phyloP scores from a whole-genome alignment of 1,140 invertebrate species.

The Thaumetopoea pityocampa region DNA sequence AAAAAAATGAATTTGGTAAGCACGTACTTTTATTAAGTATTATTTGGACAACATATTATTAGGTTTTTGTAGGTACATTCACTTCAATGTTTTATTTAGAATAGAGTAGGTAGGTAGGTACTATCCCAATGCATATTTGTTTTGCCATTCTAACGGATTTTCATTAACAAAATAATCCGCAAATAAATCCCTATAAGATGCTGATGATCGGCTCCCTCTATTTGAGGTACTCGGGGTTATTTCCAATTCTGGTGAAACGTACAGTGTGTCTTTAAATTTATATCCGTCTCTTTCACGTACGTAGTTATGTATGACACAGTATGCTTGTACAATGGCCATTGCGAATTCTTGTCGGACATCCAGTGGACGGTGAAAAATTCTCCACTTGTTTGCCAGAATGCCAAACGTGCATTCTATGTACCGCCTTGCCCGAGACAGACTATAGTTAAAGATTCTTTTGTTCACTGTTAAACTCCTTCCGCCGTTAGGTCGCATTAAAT shows the following conservation, averaged over 20 bases:
- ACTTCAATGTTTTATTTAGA: no score
- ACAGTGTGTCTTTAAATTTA: constrained; percentile 39
- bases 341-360: constrained; percentile 41
- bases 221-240: constrained; percentile 21
- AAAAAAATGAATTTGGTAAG: no score
- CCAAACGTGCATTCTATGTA: constrained; percentile 38
- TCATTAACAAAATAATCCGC: constrained; percentile 28
- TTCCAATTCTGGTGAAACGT: constrained; percentile 20
- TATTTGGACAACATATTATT: no score
- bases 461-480: constrained; percentile 35
- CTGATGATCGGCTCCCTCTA: constrained; percentile 24
- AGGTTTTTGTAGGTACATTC: no score
- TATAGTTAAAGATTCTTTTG: constrained; percentile 45
- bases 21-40: no score
- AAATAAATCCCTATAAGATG: constrained; percentile 26
- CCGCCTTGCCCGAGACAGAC: constrained; percentile 20
- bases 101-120: no score
- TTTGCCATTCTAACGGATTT: constrained; percentile 21
- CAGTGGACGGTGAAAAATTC: constrained; percentile 49
- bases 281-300: constrained; percentile 44
- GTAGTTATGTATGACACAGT: constrained; percentile 58
- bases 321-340: constrained; percentile 40
- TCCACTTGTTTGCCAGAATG: constrained; percentile 49
- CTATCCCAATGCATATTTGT: not conserved
- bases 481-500: constrained; percentile 37